Conservation (phyloP, 2,888 invertebrate species). For the Argyra leucocephala region DNA sequence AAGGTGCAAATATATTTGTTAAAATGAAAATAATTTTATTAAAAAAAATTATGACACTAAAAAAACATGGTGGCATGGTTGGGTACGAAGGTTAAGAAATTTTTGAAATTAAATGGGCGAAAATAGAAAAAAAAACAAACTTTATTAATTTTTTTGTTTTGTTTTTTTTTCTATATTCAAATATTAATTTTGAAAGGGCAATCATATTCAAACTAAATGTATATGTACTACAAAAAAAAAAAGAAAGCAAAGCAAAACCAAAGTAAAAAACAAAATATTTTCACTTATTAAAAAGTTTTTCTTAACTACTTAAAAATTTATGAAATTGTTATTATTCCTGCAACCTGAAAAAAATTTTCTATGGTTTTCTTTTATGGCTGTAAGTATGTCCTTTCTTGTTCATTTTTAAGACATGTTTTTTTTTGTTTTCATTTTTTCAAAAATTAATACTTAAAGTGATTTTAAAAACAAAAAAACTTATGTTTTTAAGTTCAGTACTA, state of each 20-base stretch:
- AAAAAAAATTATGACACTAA: no score
- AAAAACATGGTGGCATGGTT: no score
- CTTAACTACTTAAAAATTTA: conserved; percentile 1
- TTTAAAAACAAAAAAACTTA: not conserved
- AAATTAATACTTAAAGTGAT: not conserved
- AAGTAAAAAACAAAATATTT: not conserved
- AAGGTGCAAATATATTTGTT: not conserved
- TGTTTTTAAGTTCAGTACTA: not conserved
- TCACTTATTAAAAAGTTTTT: conserved; percentile 6
- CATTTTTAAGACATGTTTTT: no score
- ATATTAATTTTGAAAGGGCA: no score
- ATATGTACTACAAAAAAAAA: no score
- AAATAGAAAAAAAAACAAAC: no score
- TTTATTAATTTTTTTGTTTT: no score
- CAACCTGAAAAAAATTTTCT: not conserved
- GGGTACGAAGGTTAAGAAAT: no score
- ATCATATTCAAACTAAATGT: no score
- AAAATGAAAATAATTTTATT: not conserved
- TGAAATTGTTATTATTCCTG: not conserved
- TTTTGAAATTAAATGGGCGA: no score
- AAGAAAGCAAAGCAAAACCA: not conserved
- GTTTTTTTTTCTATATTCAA: no score
- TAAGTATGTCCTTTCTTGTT: no score
- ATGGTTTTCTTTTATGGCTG: not conserved
- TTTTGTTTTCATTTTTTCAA: not conserved